Evolutionary conservation across 2,113 vertebrate genomes (phyloP).

Genomic region (Ursus arctos): DNA sequence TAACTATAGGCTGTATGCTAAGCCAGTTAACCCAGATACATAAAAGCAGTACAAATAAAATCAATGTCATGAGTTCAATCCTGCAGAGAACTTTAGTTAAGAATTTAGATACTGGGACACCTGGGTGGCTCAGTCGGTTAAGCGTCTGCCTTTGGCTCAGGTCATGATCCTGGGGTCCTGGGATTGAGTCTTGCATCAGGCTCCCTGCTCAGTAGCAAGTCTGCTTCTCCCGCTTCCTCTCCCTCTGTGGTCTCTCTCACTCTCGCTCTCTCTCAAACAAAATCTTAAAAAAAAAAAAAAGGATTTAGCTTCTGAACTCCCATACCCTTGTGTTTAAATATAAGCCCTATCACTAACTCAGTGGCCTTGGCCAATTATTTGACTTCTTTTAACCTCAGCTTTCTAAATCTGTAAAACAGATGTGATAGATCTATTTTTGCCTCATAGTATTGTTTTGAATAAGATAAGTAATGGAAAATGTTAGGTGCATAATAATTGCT

Average conservation of each 20-base stretch:
- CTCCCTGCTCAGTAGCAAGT: not conserved
- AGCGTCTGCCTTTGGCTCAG: not conserved
- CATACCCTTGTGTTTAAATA: not conserved
- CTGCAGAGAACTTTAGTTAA: not conserved
- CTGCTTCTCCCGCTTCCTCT: not conserved
- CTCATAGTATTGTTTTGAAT: not conserved
- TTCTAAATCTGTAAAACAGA: not conserved
- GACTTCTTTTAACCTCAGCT: not conserved
- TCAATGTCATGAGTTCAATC: not conserved
- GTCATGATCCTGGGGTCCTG: not conserved
- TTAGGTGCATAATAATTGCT: not conserved
- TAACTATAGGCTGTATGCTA: not conserved
- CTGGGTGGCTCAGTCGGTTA: not conserved
- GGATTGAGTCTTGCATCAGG: not conserved
- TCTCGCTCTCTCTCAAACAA: not conserved
- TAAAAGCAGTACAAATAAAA: not conserved
- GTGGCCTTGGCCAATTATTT: not conserved
- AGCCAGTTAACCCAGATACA: not conserved
- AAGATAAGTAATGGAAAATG: not conserved
- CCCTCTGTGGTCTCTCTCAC: not conserved
- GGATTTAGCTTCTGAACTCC: not conserved
- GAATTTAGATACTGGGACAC: not conserved
- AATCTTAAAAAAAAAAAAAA: not conserved
- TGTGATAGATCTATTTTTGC: not conserved
- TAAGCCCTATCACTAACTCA: not conserved